phyloP scores from a whole-genome alignment of 1,140 invertebrate species.

The Oscheius sp. region DNA sequence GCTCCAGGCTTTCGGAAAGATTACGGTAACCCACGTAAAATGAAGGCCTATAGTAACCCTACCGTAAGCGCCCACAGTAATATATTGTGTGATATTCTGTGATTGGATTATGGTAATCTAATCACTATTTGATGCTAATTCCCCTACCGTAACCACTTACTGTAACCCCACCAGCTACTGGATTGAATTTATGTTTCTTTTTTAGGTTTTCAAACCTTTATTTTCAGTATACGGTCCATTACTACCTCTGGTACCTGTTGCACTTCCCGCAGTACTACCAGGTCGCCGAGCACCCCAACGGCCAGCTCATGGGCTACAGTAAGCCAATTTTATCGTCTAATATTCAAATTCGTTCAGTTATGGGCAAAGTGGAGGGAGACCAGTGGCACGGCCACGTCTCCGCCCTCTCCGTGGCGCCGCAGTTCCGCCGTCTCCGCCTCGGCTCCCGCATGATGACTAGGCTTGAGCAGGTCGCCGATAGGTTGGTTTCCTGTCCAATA shows the following conservation, averaged over 20 bases:
- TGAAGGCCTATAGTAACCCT: no score
- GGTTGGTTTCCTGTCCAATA: slow-evolving; percentile 69
- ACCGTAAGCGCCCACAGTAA: no score
- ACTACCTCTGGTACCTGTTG: slow-evolving; percentile 94
- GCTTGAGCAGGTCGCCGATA: slow-evolving; percentile 90
- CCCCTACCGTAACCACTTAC: no score
- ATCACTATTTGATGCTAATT: no score
- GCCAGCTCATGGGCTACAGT: slow-evolving; percentile 98
- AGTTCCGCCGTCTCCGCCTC: slow-evolving; percentile 83
- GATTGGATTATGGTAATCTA: no score
- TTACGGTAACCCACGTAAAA: no score
- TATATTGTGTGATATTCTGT: no score
- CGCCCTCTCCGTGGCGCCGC: slow-evolving; percentile 89
- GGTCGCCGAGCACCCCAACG: slow-evolving; percentile 87
- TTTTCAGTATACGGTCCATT: slow-evolving; percentile 87
- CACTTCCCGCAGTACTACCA: slow-evolving; percentile 99
- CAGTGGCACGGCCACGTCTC: slow-evolving; percentile 99
- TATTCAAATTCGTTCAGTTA: slow-evolving; percentile 71
- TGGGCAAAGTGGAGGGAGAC: slow-evolving; percentile 97
- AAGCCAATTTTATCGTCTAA: slow-evolving; percentile 63
- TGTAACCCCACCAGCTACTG: no score
- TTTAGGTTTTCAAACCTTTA: no score
- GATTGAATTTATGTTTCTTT: no score
- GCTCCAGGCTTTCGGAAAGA: no score
- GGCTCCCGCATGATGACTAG: slow-evolving; percentile 91